Evolutionary conservation across 2,797 vertebrate genomes (phyloP), one percentile per base, ranked within the genome.

Genomic region (Eremophila alpestris): DNA sequence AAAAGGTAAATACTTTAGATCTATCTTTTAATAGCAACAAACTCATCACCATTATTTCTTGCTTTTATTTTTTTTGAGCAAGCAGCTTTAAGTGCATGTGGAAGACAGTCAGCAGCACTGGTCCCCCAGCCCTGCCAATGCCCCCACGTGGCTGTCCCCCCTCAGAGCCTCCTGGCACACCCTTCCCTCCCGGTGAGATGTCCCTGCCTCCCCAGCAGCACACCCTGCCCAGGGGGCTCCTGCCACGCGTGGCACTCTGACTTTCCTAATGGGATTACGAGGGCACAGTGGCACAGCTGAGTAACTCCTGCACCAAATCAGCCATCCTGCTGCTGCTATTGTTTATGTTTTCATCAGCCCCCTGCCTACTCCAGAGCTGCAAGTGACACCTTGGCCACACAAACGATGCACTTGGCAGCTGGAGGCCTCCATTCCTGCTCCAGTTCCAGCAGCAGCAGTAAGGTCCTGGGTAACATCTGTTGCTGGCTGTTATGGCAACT

Each of bases 401-500:
- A 64, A 30, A 55, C 7, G 32, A 78, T 23, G 34, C 56, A 15
- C 77, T 93, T 91, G 89, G 90, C 87, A 89, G 87, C 46, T 27
- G 38, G 54, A 87, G 43, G 76, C 11, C 30, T 59, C 54, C 18
- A 29, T 87, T 58, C 76, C 80, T 45, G 55, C 94, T 64, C 55
- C 5, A 65, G 58, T 65, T 85, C 91, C 83, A 90, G 87, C 38
- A 65, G 78, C 75, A 85, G 76, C 71, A 78, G 38, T 19, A 43
- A 2, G 1, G 58, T 22, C 87, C 76, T 74, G 87, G 58, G 43
- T 70, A 89, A 90, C 13, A 59, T 95, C 91, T 90, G 89, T 7
- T 88, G 83, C 94, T 90, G 77, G 78, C 86, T 92, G 51, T 96
- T 95, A 95, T 12, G 64, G 96, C 75, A 94, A 88, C 94, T 94